A percentile compares a stretch with the other conserved stretches of the same genome.
phyloP scores from a whole-genome alignment of 2,113 vertebrate species.

The Desmodus rotundus region DNA sequence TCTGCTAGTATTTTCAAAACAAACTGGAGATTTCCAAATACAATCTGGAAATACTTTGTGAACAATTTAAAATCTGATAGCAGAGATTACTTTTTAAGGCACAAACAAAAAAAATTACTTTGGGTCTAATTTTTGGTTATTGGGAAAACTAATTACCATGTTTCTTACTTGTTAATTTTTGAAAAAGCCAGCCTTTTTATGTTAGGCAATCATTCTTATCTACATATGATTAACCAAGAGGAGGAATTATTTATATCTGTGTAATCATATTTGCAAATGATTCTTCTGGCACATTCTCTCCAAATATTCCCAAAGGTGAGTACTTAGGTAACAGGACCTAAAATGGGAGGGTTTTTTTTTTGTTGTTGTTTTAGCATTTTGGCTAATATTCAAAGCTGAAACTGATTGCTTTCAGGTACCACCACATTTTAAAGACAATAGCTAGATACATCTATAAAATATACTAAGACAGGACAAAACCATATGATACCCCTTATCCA shows the following conservation, averaged over 20 bases:
- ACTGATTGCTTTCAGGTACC: neutral
- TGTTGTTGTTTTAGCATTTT: neutral
- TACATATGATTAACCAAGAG: neutral
- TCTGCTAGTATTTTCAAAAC: constrained; percentile 50
- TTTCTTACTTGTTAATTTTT: neutral
- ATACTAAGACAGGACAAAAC: neutral
- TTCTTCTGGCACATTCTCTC: neutral
- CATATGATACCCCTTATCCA: neutral
- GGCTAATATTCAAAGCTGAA: neutral
- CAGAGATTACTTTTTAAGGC: neutral
- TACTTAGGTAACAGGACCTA: neutral
- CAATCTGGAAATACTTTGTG: constrained; percentile 36
- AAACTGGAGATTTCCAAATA: constrained; percentile 35
- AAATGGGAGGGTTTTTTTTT: neutral
- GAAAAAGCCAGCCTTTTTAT: neutral
- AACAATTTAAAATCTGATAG: constrained; percentile 8
- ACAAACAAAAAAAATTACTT: neutral
- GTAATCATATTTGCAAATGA: neutral
- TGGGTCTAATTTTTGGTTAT: neutral
- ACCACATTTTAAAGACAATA: neutral
- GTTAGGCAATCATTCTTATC: neutral
- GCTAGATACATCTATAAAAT: neutral
- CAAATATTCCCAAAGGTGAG: neutral
- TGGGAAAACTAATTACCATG: neutral
- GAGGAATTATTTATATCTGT: neutral